Evolutionary conservation across 2,797 vertebrate species (phyloP), one percentile per base, ranked within the genome.

Genomic region (Ambastaia sidthimunki): DNA sequence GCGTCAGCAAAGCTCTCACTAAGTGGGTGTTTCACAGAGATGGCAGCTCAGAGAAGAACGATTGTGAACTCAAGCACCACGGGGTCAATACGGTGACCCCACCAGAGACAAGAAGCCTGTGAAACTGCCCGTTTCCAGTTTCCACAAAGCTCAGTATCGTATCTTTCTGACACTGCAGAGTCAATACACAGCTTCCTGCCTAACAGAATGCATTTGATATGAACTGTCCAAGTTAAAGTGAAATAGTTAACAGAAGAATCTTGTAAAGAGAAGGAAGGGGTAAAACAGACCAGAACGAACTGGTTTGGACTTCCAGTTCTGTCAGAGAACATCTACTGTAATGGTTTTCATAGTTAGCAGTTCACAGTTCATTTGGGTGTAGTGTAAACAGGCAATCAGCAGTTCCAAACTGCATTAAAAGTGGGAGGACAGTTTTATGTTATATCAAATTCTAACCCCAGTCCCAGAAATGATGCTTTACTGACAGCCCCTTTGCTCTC

Each of bases 401-500:
- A 62, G 25, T n/a, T 90, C 86, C 77, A 81, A 83, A 81, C 74
- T 78, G 60, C n/a, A 70, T 82, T 52, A 80, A 67, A 84, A 83
- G 80, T 78, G 80, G 70, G 85, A 16, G 37, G 37, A 11, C 48
- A 67, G 47, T 67, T 55, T 88, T 91, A 89, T 78, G 80, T 74
- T 71, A 85, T 80, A 78, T 89, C 84, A 84, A 85, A 82, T 75
- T 60, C 78, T 92, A 87, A 88, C 86, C 83, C 62, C 54, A 78
- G 48, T 82, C 57, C 78, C 76, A 31, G 72, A n/a, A 75, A 6
- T 50, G 28, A 67, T 78, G 48, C 47, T 80, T 83, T 85, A 82
- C 84, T 80, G 25, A 16, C 13, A 34, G 28, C 81, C 74, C 60
- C 31, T 85, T 74, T 62, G 57, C 1, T 23, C 7, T 4, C 70